Evolutionary conservation across 2,113 vertebrate species (phyloP), one percentile per base, ranked within the genome.

Genomic region (Heterochromis multidens): DNA sequence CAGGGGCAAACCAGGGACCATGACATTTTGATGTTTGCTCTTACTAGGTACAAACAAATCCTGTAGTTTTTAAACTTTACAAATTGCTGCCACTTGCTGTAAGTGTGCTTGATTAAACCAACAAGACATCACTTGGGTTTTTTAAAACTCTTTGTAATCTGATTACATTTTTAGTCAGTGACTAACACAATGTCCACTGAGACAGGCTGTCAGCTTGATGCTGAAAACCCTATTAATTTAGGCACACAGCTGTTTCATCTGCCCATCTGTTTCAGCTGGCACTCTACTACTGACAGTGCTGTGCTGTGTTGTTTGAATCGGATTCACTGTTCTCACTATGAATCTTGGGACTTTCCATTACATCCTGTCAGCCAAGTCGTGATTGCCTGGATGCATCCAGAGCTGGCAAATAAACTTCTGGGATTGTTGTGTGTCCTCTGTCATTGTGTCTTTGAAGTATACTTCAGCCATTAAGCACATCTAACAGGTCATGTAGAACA

Each of bases 211-310:
- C 86, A 87, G 85, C 83, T 85, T 60, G 81, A 87, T 40, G 88
- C 81, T 84, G 80, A 85, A 85, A 80, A 91, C 57, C 33, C 82
- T 81, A 89, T 89, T 92, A 83, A 92, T 91, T 88, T 83, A 86
- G 87, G 77, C 43, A 11, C 80, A 87, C 89, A 93, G 85, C 89
- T 91, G 89, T 89, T 94, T 83, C 79, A 80, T 87, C 77, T 79
- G 84, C 82, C 89, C 92, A 87, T 93, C 93, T 93, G 90, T 81
- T 87, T 85, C 29, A 78, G 85, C 88, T 87, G 87, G 82, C 83
- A 70, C 77, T 27, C 62, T 17, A 60, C 31, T n/a, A 29, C 70
- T 79, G 59, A 77, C 72, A 27, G 13, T 12, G 76, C 33, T 56
- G 5, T 4, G 43, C 35, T 80, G 59, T 37, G 85, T 77, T 27